Base-by-base conservation (phyloP, 2,888 invertebrate species). In the Notocelia uddmanniana region DNA sequence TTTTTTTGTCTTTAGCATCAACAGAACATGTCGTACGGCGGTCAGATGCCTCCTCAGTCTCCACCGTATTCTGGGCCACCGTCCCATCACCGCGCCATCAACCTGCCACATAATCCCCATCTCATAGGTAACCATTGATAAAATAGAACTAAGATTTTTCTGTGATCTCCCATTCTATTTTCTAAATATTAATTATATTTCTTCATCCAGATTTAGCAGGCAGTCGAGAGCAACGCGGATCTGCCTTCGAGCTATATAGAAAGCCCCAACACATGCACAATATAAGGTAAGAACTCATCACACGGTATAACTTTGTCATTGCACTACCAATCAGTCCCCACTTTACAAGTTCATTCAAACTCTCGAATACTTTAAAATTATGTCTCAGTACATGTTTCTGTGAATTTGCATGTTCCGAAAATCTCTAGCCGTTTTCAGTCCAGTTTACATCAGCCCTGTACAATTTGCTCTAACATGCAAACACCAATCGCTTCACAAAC, bases 241-340 rank as follows among this genome's bases (percentile, higher is more conserved):
- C 98, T 76, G 98, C 98, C n/a, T 98, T 98, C 87, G 98, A 98
- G 89, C 94, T 98, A 75, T 98, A 98, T 88, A 96, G 98, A 77
- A 98, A 98, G 90, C 98, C 98, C 11, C 96, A 97, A 84, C 96
- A 96, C 88, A 97, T 97, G 95, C 97, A 97, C 88, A 97, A 97
- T 83, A 90, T 97, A 89, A 97, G 97, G 97, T 97, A 94, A 93
- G 91, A 60, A 75, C 19, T 31, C 21, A 67, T 41, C n/a, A 67
- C 55, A 67, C 45, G 18, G 26, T 26, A 37, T 31, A 34, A 41
- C 58, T 41, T 60, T 63, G 21, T 45, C 52, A 54, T 64, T 68
- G 64, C 72, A 72, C 72, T 72, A 72, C 72, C 66, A 54, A 68
- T 68, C 68, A 62, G 54, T 31, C 62, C 62, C 72, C 48, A 68